Conservation (phyloP, 2,888 invertebrate species). For the Rugalucina vietnamica region DNA sequence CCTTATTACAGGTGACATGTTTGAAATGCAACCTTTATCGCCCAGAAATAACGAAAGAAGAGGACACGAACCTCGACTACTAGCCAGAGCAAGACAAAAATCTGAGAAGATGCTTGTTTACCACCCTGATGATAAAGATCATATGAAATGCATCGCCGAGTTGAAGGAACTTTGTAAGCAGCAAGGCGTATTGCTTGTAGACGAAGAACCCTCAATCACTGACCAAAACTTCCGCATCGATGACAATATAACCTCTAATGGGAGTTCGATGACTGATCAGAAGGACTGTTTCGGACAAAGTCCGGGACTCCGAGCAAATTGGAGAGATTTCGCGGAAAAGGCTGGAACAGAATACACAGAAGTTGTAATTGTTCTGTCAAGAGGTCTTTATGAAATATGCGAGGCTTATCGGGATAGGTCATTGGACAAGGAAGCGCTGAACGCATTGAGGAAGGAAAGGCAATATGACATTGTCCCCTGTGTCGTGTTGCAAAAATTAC, state of each 20-base stretch:
- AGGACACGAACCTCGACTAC: neutral
- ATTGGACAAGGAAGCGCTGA: neutral
- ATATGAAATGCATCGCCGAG: neutral
- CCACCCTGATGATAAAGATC: neutral
- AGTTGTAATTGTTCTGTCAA: neutral
- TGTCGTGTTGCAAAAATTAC: neutral
- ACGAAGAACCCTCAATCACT: no score
- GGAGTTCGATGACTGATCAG: no score
- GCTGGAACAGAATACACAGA: neutral
- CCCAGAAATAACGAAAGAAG: neutral
- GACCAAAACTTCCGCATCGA: neutral
- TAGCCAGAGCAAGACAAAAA: neutral
- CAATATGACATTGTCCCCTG: neutral
- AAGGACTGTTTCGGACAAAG: neutral
- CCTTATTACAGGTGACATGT: neutral
- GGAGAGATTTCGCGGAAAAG: neutral
- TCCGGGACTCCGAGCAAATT: neutral
- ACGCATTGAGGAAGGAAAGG: neutral
- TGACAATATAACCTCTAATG: no score
- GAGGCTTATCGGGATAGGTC: neutral
- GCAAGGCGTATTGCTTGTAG: neutral
- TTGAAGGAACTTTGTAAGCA: neutral
- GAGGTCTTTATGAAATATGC: neutral
- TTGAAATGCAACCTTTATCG: neutral
- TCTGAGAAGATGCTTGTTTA: neutral